These are phyloP conservation scores for Microtus ochrogaster DNA, from an alignment of 2,113 vertebrate genomes.

Conservation along the genomic window DNA sequence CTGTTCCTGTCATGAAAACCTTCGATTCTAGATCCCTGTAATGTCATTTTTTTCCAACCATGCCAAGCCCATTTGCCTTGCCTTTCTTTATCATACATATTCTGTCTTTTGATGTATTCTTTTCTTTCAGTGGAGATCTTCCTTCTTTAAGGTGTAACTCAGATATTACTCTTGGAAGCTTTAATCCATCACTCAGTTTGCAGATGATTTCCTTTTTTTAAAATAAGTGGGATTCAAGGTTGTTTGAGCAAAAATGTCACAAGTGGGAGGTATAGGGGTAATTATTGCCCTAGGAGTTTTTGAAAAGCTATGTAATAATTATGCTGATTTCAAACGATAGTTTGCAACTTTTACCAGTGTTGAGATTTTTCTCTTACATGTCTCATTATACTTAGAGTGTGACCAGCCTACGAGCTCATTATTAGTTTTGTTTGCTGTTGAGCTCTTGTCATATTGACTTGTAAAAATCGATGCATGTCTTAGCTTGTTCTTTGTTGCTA, in stretches of 20 bases:
- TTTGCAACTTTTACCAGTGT: not conserved
- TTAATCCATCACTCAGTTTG: conserved; percentile 35
- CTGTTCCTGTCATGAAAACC: not conserved
- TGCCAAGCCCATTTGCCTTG: not conserved
- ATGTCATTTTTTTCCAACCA: conserved; percentile 20
- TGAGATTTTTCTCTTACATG: conserved; percentile 36
- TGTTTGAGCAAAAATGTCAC: conserved; percentile 36
- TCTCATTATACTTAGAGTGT: conserved; percentile 12
- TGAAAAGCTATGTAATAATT: not conserved
- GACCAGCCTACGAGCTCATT: not conserved
- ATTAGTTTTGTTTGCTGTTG: not conserved
- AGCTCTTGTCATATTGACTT: not conserved
- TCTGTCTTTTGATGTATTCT: conserved; percentile 15
- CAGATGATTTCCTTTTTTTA: conserved; percentile 24
- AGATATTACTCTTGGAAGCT: conserved; percentile 43
- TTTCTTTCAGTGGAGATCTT: conserved; percentile 33
- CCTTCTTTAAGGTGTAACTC: not conserved
- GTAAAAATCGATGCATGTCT: not conserved
- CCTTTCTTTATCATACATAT: not conserved
- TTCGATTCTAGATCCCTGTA: not conserved
- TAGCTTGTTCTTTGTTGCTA: not conserved
- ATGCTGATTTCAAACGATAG: conserved; percentile 14
- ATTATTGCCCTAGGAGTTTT: conserved; percentile 19
- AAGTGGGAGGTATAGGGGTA: not conserved
- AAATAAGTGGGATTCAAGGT: conserved; percentile 32